These are phyloP conservation scores for Eupithecia insigniata DNA, from an alignment of 2,888 invertebrate genomes.

Conservation along the genomic window DNA sequence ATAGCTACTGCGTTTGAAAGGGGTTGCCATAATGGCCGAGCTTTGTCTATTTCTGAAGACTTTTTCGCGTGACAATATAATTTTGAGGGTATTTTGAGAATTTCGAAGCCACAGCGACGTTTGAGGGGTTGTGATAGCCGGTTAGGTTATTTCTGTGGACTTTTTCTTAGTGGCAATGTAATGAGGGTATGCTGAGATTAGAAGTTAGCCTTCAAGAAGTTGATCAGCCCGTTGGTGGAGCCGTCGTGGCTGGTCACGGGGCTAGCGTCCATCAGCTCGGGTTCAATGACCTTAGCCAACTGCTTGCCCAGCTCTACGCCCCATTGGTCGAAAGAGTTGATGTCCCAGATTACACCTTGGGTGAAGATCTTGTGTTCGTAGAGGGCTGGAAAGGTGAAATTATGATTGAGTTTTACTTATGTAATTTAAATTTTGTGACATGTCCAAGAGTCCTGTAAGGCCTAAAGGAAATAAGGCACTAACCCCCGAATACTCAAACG, in stretches of 20 bases:
- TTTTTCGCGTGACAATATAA: background rate
- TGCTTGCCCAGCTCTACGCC: slow-evolving; percentile 99
- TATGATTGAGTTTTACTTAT: too few relatives aligned
- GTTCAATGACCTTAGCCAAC: slow-evolving; percentile 98
- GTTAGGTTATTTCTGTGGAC: background rate
- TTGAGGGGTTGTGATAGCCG: background rate
- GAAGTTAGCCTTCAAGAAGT: slow-evolving; percentile 92
- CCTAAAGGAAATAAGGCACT: too few relatives aligned
- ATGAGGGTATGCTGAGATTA: slow-evolving; percentile 31
- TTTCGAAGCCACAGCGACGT: background rate
- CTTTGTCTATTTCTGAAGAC: background rate
- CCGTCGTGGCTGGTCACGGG: slow-evolving; percentile 92
- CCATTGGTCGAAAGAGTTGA: slow-evolving; percentile 99
- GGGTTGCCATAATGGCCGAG: background rate
- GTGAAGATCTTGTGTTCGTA: slow-evolving; percentile 99
- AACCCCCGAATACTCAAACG: too few relatives aligned
- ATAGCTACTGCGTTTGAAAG: too few relatives aligned
- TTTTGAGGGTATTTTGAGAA: background rate
- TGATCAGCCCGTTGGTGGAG: slow-evolving; percentile 98
- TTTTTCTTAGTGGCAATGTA: background rate
- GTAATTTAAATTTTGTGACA: too few relatives aligned
- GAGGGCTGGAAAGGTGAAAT: slow-evolving; percentile 87
- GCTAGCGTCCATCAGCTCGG: slow-evolving; percentile 90
- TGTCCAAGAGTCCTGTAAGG: too few relatives aligned
- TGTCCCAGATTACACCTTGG: slow-evolving; percentile 99